Base-by-base conservation (phyloP, 2,888 invertebrate genomes). In the Nomada hirtipes region DNA sequence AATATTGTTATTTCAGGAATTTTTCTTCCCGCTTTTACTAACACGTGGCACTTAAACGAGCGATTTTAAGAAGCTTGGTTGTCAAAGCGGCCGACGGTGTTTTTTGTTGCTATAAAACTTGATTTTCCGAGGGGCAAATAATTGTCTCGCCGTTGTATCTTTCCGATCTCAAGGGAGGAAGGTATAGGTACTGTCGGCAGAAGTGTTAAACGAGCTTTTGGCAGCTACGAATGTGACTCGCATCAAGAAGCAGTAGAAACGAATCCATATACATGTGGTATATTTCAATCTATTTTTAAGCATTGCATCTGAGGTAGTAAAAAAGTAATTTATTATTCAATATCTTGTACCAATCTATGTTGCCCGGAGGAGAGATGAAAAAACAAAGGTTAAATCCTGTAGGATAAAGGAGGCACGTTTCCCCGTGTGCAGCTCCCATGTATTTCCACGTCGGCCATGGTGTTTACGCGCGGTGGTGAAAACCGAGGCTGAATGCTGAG, bases 391-490 rank as follows among this genome's bases (percentile, higher is more conserved):
- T 3, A 15, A 18, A 23, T 4, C 23, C 3, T 15, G 18, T 23
- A 23, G 36, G n/a, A 36, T 29, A n/a, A 23, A 44, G 36, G 18
- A 23, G 67, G n/a, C 73, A 65, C 63, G 76, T 29, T 23, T 44
- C 44, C 44, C 20, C 69, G 50, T 55, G 42, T 26, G 60, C 60
- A 53, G 67, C 67, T 64, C 55, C 52, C 55, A 47, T 44, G 76
- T 61, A 70, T 59, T 78, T 71, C 50, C 63, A 63, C n/a, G 59
- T n/a, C 75, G 77, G 67, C 72, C 76, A 72, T 71, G 57, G 81
- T 80, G 75, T 83, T 89, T 87, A 84, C 84, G 74, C 64, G 71
- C 68, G 78, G 60, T 76, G 79, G 82, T 80, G 85, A 85, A 87
- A 87, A 77, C 82, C 77, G 68, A 77, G 86, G 71, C 81, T 76